Evolutionary conservation across 1,140 invertebrate genomes (phyloP), one percentile per base, ranked within the genome.

Genomic region (Eupristina koningsbergeri): DNA sequence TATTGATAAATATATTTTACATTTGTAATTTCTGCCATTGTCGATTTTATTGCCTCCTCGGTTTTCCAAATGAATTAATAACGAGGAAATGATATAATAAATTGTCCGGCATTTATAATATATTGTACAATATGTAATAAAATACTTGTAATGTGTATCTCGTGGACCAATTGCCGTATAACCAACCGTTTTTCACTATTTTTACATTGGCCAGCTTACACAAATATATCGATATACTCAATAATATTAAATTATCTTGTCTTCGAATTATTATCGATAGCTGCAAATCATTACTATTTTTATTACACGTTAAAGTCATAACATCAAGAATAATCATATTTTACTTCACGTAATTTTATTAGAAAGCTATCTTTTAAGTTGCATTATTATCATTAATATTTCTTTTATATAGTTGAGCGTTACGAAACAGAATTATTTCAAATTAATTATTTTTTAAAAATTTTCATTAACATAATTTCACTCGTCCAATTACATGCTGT

Each of bases 331-430:
- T 26, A 77, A 61, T 61, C 15, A 34, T 69, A 79, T 31, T 67
- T 79, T 67, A 47, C 50, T 69, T 67, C 41, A 2, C 15, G 34
- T 41, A 79, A 67, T 69, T 63, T 31, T n/a, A 79, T 79, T 79
- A 79, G 77, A 79, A 50, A 79, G 61, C 9, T 34, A 79, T 11
- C 13, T 79, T 67, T 31, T 15, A 34, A 76, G 11, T 53, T 39
- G 26, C 36, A 29, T 74, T 74, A 50, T 50, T 74, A 74, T 74
- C 41, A 74, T 50, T 74, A 74, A 74, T 50, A 50, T 50, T 31
- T 41, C 29, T 74, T 50, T 74, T 50, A 50, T 50, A 74, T n/a
- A 50, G 3, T 6, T 19, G 5, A 71, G 41, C 34, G 0, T 71
- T 71, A 71, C n/a, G n/a, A n/a, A 71, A 71, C 7, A 3, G n/a